Conservation (phyloP, 2,113 vertebrate species). For the Ahaetulla prasina region DNA sequence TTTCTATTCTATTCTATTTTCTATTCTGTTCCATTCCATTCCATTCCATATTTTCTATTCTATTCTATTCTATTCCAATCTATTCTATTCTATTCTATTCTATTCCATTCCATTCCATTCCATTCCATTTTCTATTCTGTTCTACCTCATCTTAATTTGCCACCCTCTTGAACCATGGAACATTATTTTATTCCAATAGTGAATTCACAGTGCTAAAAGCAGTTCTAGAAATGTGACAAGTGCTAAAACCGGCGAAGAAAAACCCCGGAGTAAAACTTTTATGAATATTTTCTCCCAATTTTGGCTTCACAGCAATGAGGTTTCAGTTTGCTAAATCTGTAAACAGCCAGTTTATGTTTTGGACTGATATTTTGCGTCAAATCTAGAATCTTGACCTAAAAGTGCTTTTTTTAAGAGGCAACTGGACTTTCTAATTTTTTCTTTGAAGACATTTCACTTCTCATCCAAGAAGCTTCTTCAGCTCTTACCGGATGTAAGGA, state of each 20-base stretch:
- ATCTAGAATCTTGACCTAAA: not conserved
- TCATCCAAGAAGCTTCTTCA: too few species aligned
- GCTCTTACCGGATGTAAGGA: too few species aligned
- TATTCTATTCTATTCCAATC: too few species aligned
- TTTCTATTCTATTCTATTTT: too few species aligned
- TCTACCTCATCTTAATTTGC: not conserved
- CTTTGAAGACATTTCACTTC: too few species aligned
- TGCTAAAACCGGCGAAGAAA: slow-evolving; percentile 6
- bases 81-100: too few species aligned
- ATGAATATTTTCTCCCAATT: slow-evolving; percentile 27
- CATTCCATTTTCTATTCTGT: too few species aligned
- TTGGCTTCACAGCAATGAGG: slow-evolving; percentile 11
- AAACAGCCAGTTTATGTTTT: slow-evolving; percentile 17
- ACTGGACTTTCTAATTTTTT: too few species aligned
- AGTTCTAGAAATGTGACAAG: slow-evolving; percentile 14
- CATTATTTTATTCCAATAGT: slow-evolving; percentile 30
- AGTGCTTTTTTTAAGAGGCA: too few species aligned
- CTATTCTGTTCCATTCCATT: too few species aligned
- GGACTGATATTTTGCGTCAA: not conserved
- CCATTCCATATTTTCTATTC: too few species aligned
- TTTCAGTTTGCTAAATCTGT: slow-evolving; percentile 13
- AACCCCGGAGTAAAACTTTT: slow-evolving; percentile 25
- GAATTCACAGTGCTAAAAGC: slow-evolving; percentile 20
- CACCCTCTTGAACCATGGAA: slow-evolving; percentile 42
- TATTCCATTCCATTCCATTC: too few species aligned